These are phyloP conservation scores for Chloropsis hardwickii DNA, from an alignment of 2,113 vertebrate genomes.

Conservation along the genomic window DNA sequence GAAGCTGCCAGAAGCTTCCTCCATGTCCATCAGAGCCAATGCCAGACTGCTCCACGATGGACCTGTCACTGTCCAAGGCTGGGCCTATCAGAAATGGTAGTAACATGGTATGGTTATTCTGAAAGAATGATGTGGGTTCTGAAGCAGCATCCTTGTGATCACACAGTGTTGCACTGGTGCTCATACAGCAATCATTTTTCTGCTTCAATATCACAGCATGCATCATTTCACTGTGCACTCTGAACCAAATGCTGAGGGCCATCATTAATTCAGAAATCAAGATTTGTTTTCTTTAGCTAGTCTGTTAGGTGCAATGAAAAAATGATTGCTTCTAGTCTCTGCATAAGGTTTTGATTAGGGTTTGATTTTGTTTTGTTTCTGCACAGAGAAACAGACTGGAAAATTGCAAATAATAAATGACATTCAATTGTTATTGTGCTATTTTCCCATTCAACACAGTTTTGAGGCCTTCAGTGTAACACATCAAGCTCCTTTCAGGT, in stretches of 20 bases:
- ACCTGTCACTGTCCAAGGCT: neutral
- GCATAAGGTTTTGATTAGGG: neutral
- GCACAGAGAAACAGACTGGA: neutral
- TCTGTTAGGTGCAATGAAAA: neutral
- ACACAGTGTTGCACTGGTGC: too few relatives aligned
- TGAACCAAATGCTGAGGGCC: neutral
- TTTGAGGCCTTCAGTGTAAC: neutral
- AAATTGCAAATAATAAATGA: neutral
- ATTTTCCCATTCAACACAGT: neutral
- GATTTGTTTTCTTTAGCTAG: neutral
- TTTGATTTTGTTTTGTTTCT: slow-evolving; percentile 12
- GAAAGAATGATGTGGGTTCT: neutral
- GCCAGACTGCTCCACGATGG: neutral
- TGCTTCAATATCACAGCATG: neutral
- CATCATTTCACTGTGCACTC: neutral
- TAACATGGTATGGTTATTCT: neutral
- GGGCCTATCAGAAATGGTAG: too few relatives aligned
- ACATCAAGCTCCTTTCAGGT: neutral
- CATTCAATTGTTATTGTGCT: neutral
- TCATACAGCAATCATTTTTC: neutral
- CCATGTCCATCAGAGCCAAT: neutral
- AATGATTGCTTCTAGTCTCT: neutral
- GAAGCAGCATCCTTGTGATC: neutral
- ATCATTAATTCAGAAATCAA: neutral
- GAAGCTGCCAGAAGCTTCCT: neutral